phyloP scores from a whole-genome alignment of 2,113 vertebrate species.

The Ceuthmochares aereus region DNA sequence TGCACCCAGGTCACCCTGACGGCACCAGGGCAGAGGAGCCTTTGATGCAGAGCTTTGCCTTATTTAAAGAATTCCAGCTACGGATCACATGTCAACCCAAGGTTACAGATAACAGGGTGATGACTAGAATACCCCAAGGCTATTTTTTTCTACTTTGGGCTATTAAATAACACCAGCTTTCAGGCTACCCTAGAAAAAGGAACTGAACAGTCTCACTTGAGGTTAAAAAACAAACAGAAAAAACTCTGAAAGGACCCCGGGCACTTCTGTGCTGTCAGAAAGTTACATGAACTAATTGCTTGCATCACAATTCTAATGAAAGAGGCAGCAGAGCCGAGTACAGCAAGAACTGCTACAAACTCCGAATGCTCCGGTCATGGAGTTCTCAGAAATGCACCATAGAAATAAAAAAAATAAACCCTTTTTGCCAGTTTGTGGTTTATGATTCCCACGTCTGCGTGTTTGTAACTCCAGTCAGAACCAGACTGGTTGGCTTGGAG shows the following conservation, averaged over 20 bases:
- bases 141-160: conserved; percentile 18
- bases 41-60: background rate
- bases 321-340: background rate
- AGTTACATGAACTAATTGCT: conserved; percentile 38
- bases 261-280: conserved; percentile 17
- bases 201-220: background rate
- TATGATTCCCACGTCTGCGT: background rate
- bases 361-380: background rate
- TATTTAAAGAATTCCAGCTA: conserved; percentile 38
- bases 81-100: background rate
- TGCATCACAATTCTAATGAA: background rate
- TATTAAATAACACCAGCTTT: conserved; percentile 57
- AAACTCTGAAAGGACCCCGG: background rate
- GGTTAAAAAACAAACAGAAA: conserved; percentile 30
- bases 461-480: background rate
- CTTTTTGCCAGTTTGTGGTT: background rate
- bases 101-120: conserved; percentile 41
- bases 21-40: background rate
- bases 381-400: background rate
- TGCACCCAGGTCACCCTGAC: background rate
- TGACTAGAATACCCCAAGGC: conserved; percentile 13
- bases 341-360: background rate
- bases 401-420: background rate
- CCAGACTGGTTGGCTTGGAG: background rate
- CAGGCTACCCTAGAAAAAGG: conserved; percentile 16